A percentile compares a stretch with the other conserved stretches of the same genome.
These are phyloP conservation scores for Balaenoptera acutorostrata DNA, from an alignment of 2,113 vertebrate genomes.

Conservation along the genomic window DNA sequence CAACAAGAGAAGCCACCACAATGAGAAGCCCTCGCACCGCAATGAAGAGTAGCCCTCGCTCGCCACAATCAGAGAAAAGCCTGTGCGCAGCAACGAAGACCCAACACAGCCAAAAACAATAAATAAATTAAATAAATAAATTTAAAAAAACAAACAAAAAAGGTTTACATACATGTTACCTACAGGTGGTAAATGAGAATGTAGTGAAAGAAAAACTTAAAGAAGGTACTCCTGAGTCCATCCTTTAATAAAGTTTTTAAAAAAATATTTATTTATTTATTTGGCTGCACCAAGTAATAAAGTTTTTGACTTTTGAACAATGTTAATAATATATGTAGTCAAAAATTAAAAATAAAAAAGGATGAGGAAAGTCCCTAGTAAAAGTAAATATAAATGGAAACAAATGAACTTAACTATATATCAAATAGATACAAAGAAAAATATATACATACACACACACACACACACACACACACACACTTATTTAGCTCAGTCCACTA, in stretches of 20 bases:
- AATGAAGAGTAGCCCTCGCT: too few relatives aligned
- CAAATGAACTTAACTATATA: background rate
- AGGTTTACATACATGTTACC: background rate
- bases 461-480: background rate
- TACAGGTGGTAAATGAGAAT: background rate
- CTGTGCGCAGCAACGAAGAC: too few relatives aligned
- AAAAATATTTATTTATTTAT: background rate
- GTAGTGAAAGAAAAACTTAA: background rate
- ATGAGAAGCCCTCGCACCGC: too few relatives aligned
- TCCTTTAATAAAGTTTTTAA: background rate
- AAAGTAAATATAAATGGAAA: background rate
- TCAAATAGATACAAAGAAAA: background rate
- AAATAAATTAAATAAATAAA: too few relatives aligned
- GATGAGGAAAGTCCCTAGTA: background rate
- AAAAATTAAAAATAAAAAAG: background rate
- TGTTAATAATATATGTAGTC: background rate
- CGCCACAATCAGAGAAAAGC: too few relatives aligned
- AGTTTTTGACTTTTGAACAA: background rate
- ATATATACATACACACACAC: too few relatives aligned
- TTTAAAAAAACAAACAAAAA: too few relatives aligned
- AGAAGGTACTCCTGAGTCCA: background rate
- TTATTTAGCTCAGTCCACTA: background rate
- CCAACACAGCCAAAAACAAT: too few relatives aligned
- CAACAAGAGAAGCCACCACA: too few relatives aligned
- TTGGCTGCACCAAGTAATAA: background rate